Evolutionary conservation across 2,797 vertebrate genomes (phyloP).

Genomic region (Hephaestus fuliginosus): DNA sequence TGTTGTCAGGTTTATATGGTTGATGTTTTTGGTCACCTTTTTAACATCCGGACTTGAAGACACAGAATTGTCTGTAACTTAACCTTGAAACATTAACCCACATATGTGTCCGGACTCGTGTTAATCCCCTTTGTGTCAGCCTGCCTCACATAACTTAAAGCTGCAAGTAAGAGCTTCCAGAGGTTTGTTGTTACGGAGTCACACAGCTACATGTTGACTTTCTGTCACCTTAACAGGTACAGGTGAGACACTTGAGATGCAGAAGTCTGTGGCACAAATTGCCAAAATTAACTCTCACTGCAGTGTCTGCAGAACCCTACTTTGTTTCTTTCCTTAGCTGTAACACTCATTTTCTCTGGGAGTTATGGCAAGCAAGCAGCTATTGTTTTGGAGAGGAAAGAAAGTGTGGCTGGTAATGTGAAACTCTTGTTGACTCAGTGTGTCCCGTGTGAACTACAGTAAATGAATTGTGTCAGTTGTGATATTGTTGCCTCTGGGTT

Average conservation of each 20-base stretch:
- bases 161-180: neutral
- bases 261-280: neutral
- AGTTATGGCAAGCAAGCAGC: slow-evolving; percentile 8
- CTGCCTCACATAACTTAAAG: slow-evolving; percentile 10
- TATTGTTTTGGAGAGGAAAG: slow-evolving; percentile 24
- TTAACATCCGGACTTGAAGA: neutral
- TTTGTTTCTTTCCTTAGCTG: slow-evolving; percentile 2
- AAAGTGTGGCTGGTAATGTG: slow-evolving; percentile 12
- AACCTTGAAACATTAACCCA: neutral
- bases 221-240: neutral
- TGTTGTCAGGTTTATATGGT: neutral
- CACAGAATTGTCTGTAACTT: neutral
- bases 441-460: neutral
- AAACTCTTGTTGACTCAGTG: slow-evolving; percentile 26
- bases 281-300: neutral
- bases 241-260: neutral
- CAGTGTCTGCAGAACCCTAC: neutral
- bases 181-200: slow-evolving; percentile 21
- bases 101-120: slow-evolving; percentile 13
- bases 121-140: slow-evolving; percentile 15
- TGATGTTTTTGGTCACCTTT: slow-evolving; percentile 9
- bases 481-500: neutral
- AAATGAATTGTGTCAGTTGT: neutral
- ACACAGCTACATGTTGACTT: slow-evolving; percentile 1
- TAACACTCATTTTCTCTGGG: slow-evolving; percentile 6